phyloP scores from a whole-genome alignment of 2,888 invertebrate species.

The Calameuta pallipes region DNA sequence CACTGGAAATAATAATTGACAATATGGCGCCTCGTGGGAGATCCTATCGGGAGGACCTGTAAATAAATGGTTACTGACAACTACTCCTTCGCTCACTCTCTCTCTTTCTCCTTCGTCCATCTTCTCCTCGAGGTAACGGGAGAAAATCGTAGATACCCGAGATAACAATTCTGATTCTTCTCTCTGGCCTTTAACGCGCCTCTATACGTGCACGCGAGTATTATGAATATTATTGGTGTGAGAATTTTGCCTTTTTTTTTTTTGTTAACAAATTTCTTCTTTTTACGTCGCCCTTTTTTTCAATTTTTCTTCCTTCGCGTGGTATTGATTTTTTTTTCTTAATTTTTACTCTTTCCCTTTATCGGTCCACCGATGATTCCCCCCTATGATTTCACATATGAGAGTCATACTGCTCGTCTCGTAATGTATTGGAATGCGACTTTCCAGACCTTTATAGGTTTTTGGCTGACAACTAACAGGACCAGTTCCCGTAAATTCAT shows the following conservation, averaged over 20 bases:
- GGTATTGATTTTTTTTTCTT: neutral
- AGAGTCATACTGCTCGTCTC: neutral
- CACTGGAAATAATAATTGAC: slow-evolving; percentile 25
- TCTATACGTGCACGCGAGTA: neutral
- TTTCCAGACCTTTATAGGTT: slow-evolving; percentile 20
- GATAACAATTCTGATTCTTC: slow-evolving; percentile 14
- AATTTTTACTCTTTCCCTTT: neutral
- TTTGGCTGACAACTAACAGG: slow-evolving; percentile 21
- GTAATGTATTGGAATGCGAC: slow-evolving; percentile 20
- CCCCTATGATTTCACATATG: neutral
- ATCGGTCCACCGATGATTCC: neutral
- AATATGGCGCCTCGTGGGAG: slow-evolving; percentile 22
- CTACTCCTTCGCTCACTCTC: slow-evolving; percentile 11
- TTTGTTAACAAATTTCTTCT: no score
- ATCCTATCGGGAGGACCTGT: slow-evolving; percentile 19
- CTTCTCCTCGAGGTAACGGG: neutral
- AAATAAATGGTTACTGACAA: slow-evolving; percentile 25
- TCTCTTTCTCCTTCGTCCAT: neutral
- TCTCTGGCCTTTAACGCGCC: slow-evolving; percentile 14
- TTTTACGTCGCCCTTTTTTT: neutral
- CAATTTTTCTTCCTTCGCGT: neutral
- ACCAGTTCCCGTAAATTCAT: slow-evolving; percentile 22
- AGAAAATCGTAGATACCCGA: neutral
- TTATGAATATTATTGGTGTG: neutral
- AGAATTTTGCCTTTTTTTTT: neutral